Percentiles rank a stretch among this genome's conserved stretches.
Evolutionary conservation across 2,888 invertebrate genomes (phyloP).

Genomic region (Acleris cristana): DNA sequence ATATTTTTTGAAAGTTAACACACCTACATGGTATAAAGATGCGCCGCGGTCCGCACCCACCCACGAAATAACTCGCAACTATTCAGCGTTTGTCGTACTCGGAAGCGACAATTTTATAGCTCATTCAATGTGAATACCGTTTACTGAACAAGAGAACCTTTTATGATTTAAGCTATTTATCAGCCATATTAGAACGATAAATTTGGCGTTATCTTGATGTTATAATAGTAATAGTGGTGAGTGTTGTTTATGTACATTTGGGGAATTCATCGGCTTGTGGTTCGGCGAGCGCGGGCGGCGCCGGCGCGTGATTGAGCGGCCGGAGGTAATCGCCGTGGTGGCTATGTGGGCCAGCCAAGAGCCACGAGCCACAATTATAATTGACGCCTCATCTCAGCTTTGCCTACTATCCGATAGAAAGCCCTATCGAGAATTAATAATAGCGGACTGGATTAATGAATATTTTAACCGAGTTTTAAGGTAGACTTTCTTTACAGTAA

Average conservation of each 20-base stretch:
- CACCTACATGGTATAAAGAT: constrained; percentile 41
- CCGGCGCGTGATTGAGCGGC: constrained; percentile 40
- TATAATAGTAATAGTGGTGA: constrained; percentile 2
- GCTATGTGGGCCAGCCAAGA: constrained; percentile 49
- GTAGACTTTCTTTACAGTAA: neutral
- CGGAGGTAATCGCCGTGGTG: constrained; percentile 49
- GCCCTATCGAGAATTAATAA: constrained; percentile 29
- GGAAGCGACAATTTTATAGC: constrained; percentile 52
- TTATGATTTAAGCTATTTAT: constrained; percentile 29
- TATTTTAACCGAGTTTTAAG: constrained; percentile 2
- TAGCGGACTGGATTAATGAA: constrained; percentile 6
- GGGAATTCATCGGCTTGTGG: constrained; percentile 21
- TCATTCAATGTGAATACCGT: constrained; percentile 41
- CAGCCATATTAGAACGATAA: constrained; percentile 12
- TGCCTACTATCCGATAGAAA: constrained; percentile 41
- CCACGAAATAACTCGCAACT: constrained; percentile 47
- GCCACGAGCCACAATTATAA: constrained; percentile 41
- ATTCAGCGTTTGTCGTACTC: constrained; percentile 47
- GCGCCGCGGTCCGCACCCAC: constrained; percentile 48
- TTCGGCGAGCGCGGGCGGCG: constrained; percentile 34
- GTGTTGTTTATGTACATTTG: constrained; percentile 3
- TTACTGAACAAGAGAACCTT: constrained; percentile 25
- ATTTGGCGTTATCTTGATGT: constrained; percentile 12
- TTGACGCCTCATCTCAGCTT: constrained; percentile 39
- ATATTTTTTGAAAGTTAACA: constrained; percentile 31